Evolutionary conservation across 2,888 invertebrate species (phyloP).

Genomic region (Eupithecia dodoneata): DNA sequence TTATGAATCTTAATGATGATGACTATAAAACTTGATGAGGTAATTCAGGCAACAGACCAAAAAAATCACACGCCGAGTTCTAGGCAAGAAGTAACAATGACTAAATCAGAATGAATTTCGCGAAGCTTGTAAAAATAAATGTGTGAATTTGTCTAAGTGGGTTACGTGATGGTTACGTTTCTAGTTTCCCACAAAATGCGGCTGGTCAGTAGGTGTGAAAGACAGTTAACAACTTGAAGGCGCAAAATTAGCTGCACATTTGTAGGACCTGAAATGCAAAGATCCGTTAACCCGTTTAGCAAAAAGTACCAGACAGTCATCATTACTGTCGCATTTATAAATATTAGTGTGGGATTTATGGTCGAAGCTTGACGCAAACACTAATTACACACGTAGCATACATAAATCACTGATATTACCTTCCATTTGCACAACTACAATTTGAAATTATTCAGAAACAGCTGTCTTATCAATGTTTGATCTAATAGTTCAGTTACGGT

Average conservation of each 20-base stretch:
- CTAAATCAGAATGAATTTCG: not conserved
- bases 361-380: not conserved
- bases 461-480: not conserved
- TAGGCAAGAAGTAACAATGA: constrained; percentile 3
- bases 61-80: not conserved
- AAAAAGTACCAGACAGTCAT: not conserved
- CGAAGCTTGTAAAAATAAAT: constrained; percentile 8
- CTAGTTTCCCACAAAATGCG: constrained; percentile 34
- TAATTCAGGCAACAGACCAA: not conserved
- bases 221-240: not conserved
- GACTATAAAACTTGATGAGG: not conserved
- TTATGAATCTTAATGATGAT: not conserved
- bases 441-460: not conserved
- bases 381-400: not conserved
- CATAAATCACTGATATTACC: not conserved
- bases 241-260: not conserved
- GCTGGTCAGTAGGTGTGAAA: constrained; percentile 27
- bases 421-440: not conserved
- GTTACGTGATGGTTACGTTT: constrained; percentile 30
- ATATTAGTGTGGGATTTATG: not conserved
- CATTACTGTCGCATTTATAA: not conserved
- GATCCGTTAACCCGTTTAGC: not conserved
- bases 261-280: not conserved
- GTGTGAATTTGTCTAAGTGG: constrained; percentile 37
- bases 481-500: constrained; percentile 4